Conservation (phyloP, 2,113 vertebrate species). For the Bungarus multicinctus region DNA sequence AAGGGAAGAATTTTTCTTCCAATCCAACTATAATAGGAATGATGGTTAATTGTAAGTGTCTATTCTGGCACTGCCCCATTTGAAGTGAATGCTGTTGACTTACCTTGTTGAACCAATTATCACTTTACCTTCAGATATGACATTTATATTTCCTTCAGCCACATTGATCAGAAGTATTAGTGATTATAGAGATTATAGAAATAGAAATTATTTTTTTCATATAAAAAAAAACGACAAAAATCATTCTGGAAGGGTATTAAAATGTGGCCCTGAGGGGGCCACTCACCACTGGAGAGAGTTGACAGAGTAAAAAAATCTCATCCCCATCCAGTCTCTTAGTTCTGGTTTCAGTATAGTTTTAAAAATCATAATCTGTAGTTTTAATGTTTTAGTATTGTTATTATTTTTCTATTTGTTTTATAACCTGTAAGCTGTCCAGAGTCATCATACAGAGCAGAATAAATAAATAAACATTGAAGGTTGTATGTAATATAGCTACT, state of each 20-base stretch:
- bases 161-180: neutral
- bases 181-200: too few species aligned
- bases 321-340: neutral
- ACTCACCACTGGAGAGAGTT: neutral
- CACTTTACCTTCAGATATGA: neutral
- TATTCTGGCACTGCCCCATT: neutral
- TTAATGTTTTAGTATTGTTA: neutral
- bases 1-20: neutral
- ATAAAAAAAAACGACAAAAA: neutral
- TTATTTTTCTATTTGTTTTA: neutral
- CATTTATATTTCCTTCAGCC: neutral
- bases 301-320: neutral
- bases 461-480: neutral
- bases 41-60: neutral
- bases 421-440: neutral
- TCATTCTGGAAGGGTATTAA: neutral
- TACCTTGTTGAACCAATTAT: neutral
- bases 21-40: neutral
- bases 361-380: neutral
- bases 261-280: neutral
- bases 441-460: neutral
- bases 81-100: neutral
- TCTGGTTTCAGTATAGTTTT: neutral
- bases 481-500: neutral
- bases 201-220: neutral